phyloP scores from a whole-genome alignment of 2,113 vertebrate species.

The Polypterus senegalus region DNA sequence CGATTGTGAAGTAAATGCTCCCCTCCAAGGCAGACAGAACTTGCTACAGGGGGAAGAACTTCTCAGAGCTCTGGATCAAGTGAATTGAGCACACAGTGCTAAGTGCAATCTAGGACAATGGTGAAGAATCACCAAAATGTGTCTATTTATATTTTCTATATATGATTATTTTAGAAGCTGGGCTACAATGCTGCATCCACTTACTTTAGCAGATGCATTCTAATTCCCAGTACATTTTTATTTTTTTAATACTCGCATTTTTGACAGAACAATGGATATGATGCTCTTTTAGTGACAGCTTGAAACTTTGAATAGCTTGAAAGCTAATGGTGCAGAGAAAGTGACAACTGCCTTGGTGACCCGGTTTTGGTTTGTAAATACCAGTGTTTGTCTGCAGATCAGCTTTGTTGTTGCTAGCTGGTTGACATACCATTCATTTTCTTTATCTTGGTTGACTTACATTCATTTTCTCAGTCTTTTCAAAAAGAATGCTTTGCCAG shows the following conservation, averaged over 20 bases:
- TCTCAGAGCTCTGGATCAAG: slow-evolving; percentile 84
- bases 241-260: slow-evolving; percentile 47
- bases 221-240: slow-evolving; percentile 46
- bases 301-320: background rate
- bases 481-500: slow-evolving; percentile 54
- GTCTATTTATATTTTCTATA: slow-evolving; percentile 82
- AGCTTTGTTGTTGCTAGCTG: background rate
- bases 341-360: too few species aligned
- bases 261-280: slow-evolving; percentile 1
- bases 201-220: slow-evolving; percentile 47
- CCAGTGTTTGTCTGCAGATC: background rate
- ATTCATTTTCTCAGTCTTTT: slow-evolving; percentile 25
- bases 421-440: slow-evolving; percentile 22
- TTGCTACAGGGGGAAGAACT: slow-evolving; percentile 92
- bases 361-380: background rate
- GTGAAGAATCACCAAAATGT: slow-evolving; percentile 65
- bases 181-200: slow-evolving; percentile 68
- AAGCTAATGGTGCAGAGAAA: background rate
- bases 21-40: slow-evolving; percentile 76
- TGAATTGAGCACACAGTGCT: slow-evolving; percentile 62
- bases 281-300: background rate
- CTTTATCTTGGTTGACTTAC: slow-evolving; percentile 34
- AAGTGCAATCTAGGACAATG: slow-evolving; percentile 69
- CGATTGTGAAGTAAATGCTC: slow-evolving; percentile 91
- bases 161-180: slow-evolving; percentile 65